Base-by-base conservation (phyloP, 35 echinoderm and acorn worm species). In the Diadema setosum region DNA sequence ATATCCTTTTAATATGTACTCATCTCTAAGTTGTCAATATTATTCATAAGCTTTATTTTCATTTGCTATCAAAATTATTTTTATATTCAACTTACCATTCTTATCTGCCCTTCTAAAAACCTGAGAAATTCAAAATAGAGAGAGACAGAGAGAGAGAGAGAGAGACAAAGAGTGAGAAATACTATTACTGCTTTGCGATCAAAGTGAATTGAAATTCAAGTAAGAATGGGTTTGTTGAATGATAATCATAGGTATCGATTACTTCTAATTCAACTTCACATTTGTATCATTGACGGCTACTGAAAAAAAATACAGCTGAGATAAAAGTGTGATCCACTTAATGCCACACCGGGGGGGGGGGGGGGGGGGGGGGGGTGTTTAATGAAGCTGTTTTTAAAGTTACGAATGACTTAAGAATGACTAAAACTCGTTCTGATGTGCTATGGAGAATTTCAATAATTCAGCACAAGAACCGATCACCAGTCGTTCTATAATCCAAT, bases 81-180 rank as follows among this genome's bases (percentile, higher is more conserved):
- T n/a, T n/a, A n/a, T n/a, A n/a, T n/a, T n/a, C n/a, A n/a, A n/a
- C 83, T 81, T 87, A 93, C 91, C 91, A 93, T 87, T 87, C 87
- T 87, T 93, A 70, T 93, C 91, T 30, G 91, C 91, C 61, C 91
- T 55, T 25, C 91, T 40, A 59, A 93, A 93, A 5, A 87, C 91
- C 84, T 87, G 56, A 2, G n/a, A 82, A 45, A n/a, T n/a, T n/a
- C 5, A 93, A 82, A 35, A 82, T 37, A 87, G 12, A 9, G 86
- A 35, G 63, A 80, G 42, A 76, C 37, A 1, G 0, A 1, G 5
- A 42, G 2, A 42, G 63, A 67, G 21, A 67, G 21, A 21, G 14
- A 21, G 21, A 1, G 14, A 55, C 2, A 55, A 55, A 12, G 21
- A 16, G 0, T 16, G 49, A 16, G 21, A 21, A 12, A 16, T 55